Base-by-base conservation (phyloP, 1,140 invertebrate species). In the Lepidurus arcticus region DNA sequence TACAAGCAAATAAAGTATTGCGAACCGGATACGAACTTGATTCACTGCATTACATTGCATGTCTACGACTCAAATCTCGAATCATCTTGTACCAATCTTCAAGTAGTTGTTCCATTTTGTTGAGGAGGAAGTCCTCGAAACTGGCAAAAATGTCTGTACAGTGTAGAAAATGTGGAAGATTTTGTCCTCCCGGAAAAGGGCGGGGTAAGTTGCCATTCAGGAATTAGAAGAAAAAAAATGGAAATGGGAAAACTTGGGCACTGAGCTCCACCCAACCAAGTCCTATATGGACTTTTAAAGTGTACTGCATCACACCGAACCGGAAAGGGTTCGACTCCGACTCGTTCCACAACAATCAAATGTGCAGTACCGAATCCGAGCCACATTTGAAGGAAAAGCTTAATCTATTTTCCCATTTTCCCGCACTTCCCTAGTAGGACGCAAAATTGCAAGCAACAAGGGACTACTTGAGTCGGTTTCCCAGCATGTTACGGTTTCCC, bases 11-110 rank as follows among this genome's bases (percentile, higher is more conserved):
- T 65, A 65, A 13, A 9, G 21, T 34, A 34, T 4, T 4, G 4
- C 53, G 53, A 65, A 21, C 53, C 53, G 53, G 53, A 65, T 65
- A 65, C 7, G 53, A 65, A 65, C 53, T 65, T 8, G 53, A 65
- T 65, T 16, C 8, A 65, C 21, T 13, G 53, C 8, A 21, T 65
- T 65, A 16, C 53, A 65, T 16, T 7, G 16, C 53, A 47, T 11
- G 16, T 47, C 1, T 16, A 16, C 10, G 6, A 7, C 34, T 34
- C 34, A 34, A 34, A 34, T 34, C 34, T 34, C 34, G 4, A 34
- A 34, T 34, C 34, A 34, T 34, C 34, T 34, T 34, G 34, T 34
- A 34, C 34, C 34, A 34, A 34, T 34, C 34, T 34, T 3, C 34
- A 34, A 34, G 34, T 34, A 34, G 34, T 34, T 34, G 3, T 34